phyloP scores from a whole-genome alignment of 2,888 invertebrate genomes.

The Pammene fasciana region DNA sequence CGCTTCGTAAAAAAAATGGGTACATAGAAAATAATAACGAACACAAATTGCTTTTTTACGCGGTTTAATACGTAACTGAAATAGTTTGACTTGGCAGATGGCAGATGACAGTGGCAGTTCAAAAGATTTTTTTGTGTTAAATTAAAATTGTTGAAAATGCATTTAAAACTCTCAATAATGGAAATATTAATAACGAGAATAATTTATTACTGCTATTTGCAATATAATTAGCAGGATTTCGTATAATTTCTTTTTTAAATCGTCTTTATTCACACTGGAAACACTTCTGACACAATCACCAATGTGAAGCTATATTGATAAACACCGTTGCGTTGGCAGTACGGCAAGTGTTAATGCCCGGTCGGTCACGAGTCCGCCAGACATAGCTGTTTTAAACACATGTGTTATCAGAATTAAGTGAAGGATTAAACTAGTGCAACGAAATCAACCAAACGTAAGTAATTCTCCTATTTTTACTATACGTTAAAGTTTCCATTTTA shows the following conservation, averaged over 20 bases:
- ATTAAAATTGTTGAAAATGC: no score
- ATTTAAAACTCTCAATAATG: no score
- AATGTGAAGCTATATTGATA: conserved; percentile 39
- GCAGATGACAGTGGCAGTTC: no score
- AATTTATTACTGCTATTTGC: neutral
- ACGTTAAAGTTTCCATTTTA: conserved; percentile 13
- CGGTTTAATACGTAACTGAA: conserved; percentile 7
- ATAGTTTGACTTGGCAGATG: no score
- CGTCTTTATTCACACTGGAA: conserved; percentile 29
- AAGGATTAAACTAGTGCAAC: conserved; percentile 51
- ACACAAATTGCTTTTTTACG: neutral
- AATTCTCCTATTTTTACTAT: conserved; percentile 41
- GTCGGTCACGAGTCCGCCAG: conserved; percentile 74
- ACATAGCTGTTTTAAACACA: conserved; percentile 55
- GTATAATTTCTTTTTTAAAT: neutral
- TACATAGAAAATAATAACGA: neutral
- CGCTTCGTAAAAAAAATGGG: neutral
- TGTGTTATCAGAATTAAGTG: conserved; percentile 54
- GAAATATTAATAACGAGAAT: neutral
- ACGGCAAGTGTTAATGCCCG: conserved; percentile 75
- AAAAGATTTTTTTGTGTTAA: no score
- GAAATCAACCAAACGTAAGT: conserved; percentile 55
- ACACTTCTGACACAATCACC: conserved; percentile 36
- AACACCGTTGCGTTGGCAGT: conserved; percentile 63
- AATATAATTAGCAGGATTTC: neutral